These are phyloP conservation scores for Congeria kusceri DNA, from an alignment of 2,888 invertebrate species.

Conservation along the genomic window DNA sequence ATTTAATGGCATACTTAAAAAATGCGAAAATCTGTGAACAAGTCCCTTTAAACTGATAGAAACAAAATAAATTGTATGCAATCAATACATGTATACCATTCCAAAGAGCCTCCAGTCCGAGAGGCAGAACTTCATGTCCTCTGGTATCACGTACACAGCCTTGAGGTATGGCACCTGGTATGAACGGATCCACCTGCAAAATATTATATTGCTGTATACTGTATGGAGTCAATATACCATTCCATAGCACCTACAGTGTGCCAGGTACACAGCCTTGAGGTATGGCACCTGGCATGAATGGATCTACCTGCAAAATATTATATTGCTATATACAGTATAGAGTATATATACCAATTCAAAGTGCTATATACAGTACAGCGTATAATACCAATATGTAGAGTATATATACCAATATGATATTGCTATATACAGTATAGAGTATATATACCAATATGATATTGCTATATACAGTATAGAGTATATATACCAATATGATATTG, in stretches of 20 bases:
- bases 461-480: too few species aligned
- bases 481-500: too few species aligned
- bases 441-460: too few species aligned
- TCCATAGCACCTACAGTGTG: constrained; percentile 62
- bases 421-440: too few species aligned
- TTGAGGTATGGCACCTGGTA: constrained; percentile 69
- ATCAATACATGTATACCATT: constrained; percentile 51
- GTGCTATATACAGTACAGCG: constrained; percentile 58
- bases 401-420: constrained; percentile 55
- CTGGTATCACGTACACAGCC: constrained; percentile 59
- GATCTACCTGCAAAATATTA: constrained; percentile 61
- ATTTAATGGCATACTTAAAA: too few species aligned
- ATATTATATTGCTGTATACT: background rate
- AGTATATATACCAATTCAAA: constrained; percentile 61
- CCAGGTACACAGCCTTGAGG: constrained; percentile 54
- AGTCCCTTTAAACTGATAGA: too few species aligned
- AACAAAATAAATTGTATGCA: too few species aligned
- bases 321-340: too few species aligned
- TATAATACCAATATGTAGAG: constrained; percentile 59
- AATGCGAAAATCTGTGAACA: too few species aligned
- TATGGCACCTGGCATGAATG: constrained; percentile 66
- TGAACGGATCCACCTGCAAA: constrained; percentile 63
- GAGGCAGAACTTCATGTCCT: constrained; percentile 68
- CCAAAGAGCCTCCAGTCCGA: constrained; percentile 59
- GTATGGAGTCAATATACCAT: too few species aligned